Base-by-base conservation (phyloP, 1,140 invertebrate genomes). In the Sminthurinus signatus region DNA sequence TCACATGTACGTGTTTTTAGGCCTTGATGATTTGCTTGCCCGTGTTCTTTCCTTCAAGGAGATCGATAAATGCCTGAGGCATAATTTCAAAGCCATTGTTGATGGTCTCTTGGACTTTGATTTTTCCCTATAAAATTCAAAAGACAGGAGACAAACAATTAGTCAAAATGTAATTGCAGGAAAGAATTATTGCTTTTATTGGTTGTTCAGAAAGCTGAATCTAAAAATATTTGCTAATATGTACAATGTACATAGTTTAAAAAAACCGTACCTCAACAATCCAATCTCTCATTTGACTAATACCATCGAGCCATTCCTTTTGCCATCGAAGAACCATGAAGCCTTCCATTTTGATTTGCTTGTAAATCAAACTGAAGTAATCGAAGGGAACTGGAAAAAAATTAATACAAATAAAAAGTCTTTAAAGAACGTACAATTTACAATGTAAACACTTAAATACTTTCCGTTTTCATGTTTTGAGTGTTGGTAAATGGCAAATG, bases 61-160 rank as follows among this genome's bases (percentile, higher is more conserved):
- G 79, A 23, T 80, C 80, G 44, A 81, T 75, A 69, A 87, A 86
- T 10, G 84, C 85, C 19, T 81, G 72, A 25, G 79, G 80, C 75
- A 84, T 82, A 58, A 83, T 82, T 42, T 86, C 82, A 70, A 87
- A 86, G 2, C 85, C 85, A 31, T 83, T 74, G 0, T 79, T 81
- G 2, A 84, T 68, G 14, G 83, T 82, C 75, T 87, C 84, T 59
- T 73, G 75, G 68, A 81, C 82, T 70, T 81, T 81, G 2, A 87
- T 60, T 74, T 85, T 83, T 25, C 83, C 84, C 75, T 81, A 32
- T 3, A 65, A 62, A 55, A 17, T 42, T 52, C n/a, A 25, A 42
- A 48, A 36, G 5, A 36, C 32, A 36, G 15, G 32, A 15, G 32
- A 8, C 51, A 39, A 21, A 31, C 31, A 54, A 55, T 48, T 10